Evolutionary conservation across 2,113 vertebrate species (phyloP), one percentile per base, ranked within the genome.

Genomic region (Toxotes chatareus): DNA sequence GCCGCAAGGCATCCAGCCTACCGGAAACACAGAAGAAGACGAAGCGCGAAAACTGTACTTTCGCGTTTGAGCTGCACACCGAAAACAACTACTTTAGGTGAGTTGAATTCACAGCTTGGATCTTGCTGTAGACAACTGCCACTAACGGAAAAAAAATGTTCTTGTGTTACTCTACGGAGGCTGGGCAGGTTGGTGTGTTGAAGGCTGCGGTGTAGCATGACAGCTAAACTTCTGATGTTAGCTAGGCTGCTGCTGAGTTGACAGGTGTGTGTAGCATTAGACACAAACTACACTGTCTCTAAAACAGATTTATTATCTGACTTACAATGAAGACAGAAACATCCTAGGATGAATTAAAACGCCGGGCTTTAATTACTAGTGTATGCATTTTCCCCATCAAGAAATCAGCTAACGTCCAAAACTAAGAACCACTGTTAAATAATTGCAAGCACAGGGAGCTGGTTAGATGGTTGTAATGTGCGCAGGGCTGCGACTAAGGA

Each of bases 41-140:
- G 66, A 67, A 32, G 87, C 89, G 91, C 84, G 86, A 88, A 90
- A 93, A 76, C 46, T 57, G 10, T 0, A 8, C 61, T 32, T 72
- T 60, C 8, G 23, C 6, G 5, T 79, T 1, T 42, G 47, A 60
- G n/a, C 36, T 32, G 23, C 65, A 21, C 3, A 77, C 23, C n/a
- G 1, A 3, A 5, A 59, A 27, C n/a, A 69, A 10, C 19, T 31
- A 6, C 1, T 0, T 6, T 3, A 17, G 67, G 87, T 88, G 36
- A 73, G 68, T 44, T 38, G 0, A 38, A 23, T 60, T 31, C 12
- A 9, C 0, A 6, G 1, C 32, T 7, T 2, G 4, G 1, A 17
- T 6, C 7, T 47, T 2, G 3, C 17, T 62, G 11, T 0, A 23
- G 4, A 53, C 1, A 0, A 4, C 7, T 23, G 0, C 11, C 19